Conservation (phyloP, 2,113 vertebrate species). For the Gymnorhina tibicen region DNA sequence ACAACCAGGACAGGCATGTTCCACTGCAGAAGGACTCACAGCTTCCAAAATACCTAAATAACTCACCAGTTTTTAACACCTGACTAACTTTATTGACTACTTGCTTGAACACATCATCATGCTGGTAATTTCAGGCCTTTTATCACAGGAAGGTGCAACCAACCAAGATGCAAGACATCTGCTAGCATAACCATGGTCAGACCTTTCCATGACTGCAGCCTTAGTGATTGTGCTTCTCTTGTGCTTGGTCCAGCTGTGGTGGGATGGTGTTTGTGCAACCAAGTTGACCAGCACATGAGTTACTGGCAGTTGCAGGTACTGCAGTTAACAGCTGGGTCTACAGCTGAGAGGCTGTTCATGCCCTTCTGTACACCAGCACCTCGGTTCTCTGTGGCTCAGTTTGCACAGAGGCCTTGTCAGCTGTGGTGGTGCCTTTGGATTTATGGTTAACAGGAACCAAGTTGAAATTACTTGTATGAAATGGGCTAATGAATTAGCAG, state of each 20-base stretch:
- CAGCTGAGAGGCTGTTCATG: background rate
- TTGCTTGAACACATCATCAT: background rate
- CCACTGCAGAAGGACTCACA: background rate
- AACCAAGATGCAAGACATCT: background rate
- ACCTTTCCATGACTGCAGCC: background rate
- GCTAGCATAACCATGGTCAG: background rate
- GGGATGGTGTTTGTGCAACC: background rate
- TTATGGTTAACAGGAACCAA: background rate
- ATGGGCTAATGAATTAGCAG: background rate
- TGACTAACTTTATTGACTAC: background rate
- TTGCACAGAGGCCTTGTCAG: background rate
- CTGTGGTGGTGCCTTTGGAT: background rate
- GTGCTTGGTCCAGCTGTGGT: background rate
- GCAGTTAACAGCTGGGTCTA: background rate
- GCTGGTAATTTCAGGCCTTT: background rate
- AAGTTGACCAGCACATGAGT: background rate
- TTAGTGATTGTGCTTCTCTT: background rate
- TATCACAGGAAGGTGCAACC: background rate
- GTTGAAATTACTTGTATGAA: background rate
- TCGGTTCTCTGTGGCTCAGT: background rate
- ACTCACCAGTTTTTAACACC: background rate
- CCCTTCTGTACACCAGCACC: background rate
- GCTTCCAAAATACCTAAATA: background rate
- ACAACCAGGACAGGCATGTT: background rate
- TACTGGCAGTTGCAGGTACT: background rate